Conservation (phyloP, 1,140 invertebrate species). For the Lanistes nyassanus region DNA sequence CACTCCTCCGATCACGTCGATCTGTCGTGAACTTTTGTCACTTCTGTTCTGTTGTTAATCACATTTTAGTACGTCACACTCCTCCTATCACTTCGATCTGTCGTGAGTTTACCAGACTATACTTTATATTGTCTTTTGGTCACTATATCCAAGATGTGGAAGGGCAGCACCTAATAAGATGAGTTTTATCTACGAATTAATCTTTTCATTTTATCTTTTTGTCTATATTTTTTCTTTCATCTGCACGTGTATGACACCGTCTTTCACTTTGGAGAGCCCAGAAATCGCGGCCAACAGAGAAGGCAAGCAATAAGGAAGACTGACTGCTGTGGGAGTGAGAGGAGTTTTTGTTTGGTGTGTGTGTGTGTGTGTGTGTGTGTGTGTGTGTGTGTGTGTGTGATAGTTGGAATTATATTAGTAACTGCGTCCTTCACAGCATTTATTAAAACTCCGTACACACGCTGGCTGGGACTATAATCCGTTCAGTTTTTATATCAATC, state of each 20-base stretch:
- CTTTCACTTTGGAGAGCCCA: not conserved
- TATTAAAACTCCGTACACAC: not conserved
- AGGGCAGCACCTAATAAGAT: not conserved
- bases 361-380: constrained; percentile 14
- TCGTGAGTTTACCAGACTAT: not conserved
- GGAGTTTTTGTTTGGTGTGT: not conserved
- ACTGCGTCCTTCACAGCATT: not conserved
- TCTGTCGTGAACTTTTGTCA: no score
- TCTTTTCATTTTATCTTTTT: not conserved
- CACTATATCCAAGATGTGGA: not conserved
- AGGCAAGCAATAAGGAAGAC: not conserved
- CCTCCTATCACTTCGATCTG: no score
- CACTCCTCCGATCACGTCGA: no score
- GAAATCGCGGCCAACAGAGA: not conserved
- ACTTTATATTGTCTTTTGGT: not conserved
- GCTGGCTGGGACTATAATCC: not conserved
- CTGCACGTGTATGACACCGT: not conserved
- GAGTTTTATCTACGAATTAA: not conserved
- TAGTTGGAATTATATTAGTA: not conserved
- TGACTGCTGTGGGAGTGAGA: not conserved
- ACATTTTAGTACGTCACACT: no score
- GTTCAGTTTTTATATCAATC: no score
- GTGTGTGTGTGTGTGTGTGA: not conserved
- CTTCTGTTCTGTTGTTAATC: no score
- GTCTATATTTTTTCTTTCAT: not conserved